Evolutionary conservation across 2,888 invertebrate genomes (phyloP).

Genomic region (Megaustenia siamemsis): DNA sequence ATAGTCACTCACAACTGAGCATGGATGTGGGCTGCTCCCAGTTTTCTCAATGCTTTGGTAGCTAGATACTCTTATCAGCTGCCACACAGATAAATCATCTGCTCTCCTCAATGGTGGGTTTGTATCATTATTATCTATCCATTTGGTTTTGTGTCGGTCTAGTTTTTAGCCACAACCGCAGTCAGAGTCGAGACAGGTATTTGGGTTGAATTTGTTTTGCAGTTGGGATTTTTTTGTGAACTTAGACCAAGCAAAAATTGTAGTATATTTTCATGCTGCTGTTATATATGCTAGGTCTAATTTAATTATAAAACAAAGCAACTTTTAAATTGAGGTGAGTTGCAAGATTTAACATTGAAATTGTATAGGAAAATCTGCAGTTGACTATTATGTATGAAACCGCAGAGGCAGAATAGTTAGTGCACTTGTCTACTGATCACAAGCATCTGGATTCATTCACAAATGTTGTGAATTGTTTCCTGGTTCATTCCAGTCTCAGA

Average conservation of each 20-base stretch:
- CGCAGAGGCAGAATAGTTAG: too few relatives aligned
- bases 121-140: constrained; percentile 53
- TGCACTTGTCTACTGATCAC: too few relatives aligned
- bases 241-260: neutral
- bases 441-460: too few relatives aligned
- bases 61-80: constrained; percentile 55
- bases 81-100: constrained; percentile 49
- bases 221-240: neutral
- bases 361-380: too few relatives aligned
- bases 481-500: too few relatives aligned
- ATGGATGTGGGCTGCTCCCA: constrained; percentile 47
- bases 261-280: neutral
- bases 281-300: neutral
- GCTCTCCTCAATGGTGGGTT: constrained; percentile 53
- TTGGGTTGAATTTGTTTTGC: neutral
- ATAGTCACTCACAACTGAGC: constrained; percentile 53
- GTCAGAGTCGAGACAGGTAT: neutral
- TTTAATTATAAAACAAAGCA: neutral
- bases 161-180: constrained; percentile 37
- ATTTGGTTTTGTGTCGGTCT: constrained; percentile 52
- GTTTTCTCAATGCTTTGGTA: constrained; percentile 56
- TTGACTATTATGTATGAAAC: too few relatives aligned
- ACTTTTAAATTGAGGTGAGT: too few relatives aligned
- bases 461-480: too few relatives aligned
- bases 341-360: too few relatives aligned